These are phyloP conservation scores for Symphodus melops DNA, from an alignment of 2,113 vertebrate genomes.

Conservation along the genomic window DNA sequence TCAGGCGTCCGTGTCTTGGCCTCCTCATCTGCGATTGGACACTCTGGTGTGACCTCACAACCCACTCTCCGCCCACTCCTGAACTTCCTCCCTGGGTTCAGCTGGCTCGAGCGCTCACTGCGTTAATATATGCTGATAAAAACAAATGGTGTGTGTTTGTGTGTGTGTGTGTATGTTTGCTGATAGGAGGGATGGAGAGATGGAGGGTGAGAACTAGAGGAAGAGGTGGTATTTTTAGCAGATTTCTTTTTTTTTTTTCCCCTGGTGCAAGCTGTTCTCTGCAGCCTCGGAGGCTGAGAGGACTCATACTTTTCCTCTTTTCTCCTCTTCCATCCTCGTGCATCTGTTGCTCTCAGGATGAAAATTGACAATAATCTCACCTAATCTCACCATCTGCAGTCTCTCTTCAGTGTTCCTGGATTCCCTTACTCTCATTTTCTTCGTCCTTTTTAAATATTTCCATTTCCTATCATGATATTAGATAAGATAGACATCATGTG, in stretches of 20 bases:
- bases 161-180: slow-evolving; percentile 25
- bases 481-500: neutral
- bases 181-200: slow-evolving; percentile 51
- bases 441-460: slow-evolving; percentile 5
- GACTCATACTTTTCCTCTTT: slow-evolving; percentile 32
- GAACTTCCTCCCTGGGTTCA: slow-evolving; percentile 74
- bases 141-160: slow-evolving; percentile 45
- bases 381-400: slow-evolving; percentile 67
- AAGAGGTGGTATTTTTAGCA: slow-evolving; percentile 79
- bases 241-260: slow-evolving; percentile 54
- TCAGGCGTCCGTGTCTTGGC: slow-evolving; percentile 48
- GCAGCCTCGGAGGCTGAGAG: slow-evolving; percentile 52
- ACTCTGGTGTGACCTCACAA: slow-evolving; percentile 62
- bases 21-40: slow-evolving; percentile 64
- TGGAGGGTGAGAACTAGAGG: slow-evolving; percentile 65
- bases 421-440: neutral
- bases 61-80: slow-evolving; percentile 68
- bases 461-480: neutral
- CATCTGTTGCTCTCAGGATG: slow-evolving; percentile 53
- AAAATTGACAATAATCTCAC: slow-evolving; percentile 64
- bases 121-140: slow-evolving; percentile 73
- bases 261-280: slow-evolving; percentile 73
- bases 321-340: slow-evolving; percentile 31
- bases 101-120: slow-evolving; percentile 45
- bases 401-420: slow-evolving; percentile 11